Conservation (phyloP, 2,797 vertebrate genomes). For the Anolis apletophallus region DNA sequence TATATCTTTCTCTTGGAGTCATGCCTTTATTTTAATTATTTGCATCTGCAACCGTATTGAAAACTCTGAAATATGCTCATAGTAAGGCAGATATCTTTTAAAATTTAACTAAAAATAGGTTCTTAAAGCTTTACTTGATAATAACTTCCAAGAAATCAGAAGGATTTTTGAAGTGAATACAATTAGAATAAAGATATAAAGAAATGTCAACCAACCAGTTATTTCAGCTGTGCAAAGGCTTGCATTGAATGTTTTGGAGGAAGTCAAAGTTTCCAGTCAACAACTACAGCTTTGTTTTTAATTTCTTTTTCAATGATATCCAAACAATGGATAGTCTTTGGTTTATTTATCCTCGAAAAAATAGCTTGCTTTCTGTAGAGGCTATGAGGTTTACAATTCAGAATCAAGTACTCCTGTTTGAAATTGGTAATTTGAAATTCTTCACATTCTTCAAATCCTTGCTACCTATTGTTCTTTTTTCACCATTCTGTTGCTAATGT, state of each 20-base stretch:
- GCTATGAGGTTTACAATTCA: neutral
- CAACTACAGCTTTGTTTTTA: neutral
- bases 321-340: neutral
- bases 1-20: too few relatives aligned
- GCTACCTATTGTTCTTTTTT: neutral
- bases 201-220: neutral
- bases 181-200: neutral
- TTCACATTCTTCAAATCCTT: neutral
- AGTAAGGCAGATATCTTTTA: neutral
- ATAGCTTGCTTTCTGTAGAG: neutral
- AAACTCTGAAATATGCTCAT: too few relatives aligned
- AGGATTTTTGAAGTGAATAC: neutral
- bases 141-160: neutral
- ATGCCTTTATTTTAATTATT: too few relatives aligned
- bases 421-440: neutral
- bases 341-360: neutral
- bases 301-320: neutral
- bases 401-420: neutral
- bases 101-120: neutral
- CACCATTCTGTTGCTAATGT: neutral
- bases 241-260: constrained; percentile 1
- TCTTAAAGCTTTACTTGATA: neutral
- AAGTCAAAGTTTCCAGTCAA: neutral
- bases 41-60: too few relatives aligned
- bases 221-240: neutral